Evolutionary conservation across 1,140 invertebrate genomes (phyloP).

Genomic region (Coenobita brevimanus): DNA sequence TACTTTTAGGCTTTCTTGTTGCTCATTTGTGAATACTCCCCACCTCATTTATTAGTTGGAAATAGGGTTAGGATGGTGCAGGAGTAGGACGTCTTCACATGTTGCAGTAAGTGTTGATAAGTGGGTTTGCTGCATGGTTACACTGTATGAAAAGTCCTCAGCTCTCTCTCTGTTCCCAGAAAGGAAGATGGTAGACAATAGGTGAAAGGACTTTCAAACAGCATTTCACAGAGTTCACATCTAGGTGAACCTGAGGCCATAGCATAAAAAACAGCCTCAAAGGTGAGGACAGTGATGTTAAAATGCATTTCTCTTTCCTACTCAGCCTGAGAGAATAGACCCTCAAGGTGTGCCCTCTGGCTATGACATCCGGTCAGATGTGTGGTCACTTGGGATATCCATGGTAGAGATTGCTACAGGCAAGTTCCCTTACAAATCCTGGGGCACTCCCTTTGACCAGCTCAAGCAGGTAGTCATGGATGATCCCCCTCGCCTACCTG

Average conservation of each 20-base stretch:
- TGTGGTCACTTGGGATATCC: slow-evolving; percentile 96
- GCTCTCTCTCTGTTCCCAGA: no score
- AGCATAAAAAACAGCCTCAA: neutral
- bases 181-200: no score
- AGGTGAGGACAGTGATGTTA: neutral
- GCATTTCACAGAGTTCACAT: no score
- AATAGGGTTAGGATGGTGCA: no score
- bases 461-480: slow-evolving; percentile 93
- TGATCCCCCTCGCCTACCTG: slow-evolving; percentile 80
- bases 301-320: neutral
- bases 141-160: no score
- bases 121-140: no score
- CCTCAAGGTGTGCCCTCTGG: slow-evolving; percentile 80
- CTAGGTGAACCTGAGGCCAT: neutral
- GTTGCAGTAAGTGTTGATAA: no score
- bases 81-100: no score
- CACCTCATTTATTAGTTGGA: no score
- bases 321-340: slow-evolving; percentile 93
- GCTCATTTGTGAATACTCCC: no score
- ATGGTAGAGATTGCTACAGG: slow-evolving; percentile 88
- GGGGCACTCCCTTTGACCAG: slow-evolving; percentile 95
- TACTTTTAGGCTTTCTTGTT: no score
- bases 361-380: slow-evolving; percentile 96
- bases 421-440: slow-evolving; percentile 84
- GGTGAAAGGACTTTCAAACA: no score